phyloP scores from a whole-genome alignment of 1,140 invertebrate genomes.

The Proctacanthus coquilletti region DNA sequence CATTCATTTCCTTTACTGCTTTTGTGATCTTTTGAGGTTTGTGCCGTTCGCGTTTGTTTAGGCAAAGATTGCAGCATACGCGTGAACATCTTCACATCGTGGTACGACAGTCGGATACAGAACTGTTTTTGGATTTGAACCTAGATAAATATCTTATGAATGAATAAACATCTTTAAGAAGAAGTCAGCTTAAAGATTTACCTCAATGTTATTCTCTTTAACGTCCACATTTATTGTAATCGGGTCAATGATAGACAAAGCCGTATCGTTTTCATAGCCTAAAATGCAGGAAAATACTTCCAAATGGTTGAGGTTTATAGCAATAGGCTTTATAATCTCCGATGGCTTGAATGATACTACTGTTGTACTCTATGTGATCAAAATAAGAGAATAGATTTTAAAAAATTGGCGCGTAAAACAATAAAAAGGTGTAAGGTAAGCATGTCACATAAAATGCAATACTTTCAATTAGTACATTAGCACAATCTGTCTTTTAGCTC shows the following conservation, averaged over 20 bases:
- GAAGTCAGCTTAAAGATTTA: constrained; percentile 5
- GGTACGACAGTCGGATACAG: constrained; percentile 78
- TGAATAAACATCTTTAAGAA: background rate
- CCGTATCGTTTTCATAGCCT: constrained; percentile 83
- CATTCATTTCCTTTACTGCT: constrained; percentile 17
- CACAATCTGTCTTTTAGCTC: constrained; percentile 6
- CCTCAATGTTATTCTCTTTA: constrained; percentile 34
- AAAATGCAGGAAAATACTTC: constrained; percentile 90
- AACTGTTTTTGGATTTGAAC: constrained; percentile 50
- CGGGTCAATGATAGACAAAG: constrained; percentile 91
- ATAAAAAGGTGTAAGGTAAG: too few relatives aligned
- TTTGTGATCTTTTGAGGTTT: constrained; percentile 25
- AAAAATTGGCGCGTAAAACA: too few relatives aligned
- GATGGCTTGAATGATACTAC: constrained; percentile 65
- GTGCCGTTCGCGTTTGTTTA: constrained; percentile 49
- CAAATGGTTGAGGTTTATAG: constrained; percentile 75
- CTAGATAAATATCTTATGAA: constrained; percentile 19
- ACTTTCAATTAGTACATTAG: background rate
- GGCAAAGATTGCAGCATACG: constrained; percentile 77
- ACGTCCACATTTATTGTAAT: constrained; percentile 64
- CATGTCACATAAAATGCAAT: too few relatives aligned
- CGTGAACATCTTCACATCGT: constrained; percentile 84
- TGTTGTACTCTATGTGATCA: constrained; percentile 51
- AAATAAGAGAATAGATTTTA: background rate
- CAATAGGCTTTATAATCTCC: constrained; percentile 55